Conservation (phyloP, 2,888 invertebrate genomes). For the Hoplodrina ambigua region DNA sequence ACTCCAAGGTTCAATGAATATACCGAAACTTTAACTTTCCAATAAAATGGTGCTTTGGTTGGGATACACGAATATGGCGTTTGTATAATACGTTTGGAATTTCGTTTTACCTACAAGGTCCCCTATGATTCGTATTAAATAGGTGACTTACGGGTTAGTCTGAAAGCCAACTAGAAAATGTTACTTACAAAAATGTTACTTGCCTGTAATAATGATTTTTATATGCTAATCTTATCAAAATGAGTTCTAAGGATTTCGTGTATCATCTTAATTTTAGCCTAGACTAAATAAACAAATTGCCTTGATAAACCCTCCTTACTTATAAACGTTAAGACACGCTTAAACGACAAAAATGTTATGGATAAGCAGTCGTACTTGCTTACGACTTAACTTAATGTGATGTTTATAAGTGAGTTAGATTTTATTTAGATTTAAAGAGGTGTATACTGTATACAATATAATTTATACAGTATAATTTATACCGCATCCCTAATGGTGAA, state of each 20-base stretch:
- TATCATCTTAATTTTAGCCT: slow-evolving; percentile 19
- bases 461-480: not conserved
- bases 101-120: slow-evolving; percentile 70
- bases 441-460: not conserved
- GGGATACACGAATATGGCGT: slow-evolving; percentile 65
- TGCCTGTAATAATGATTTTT: slow-evolving; percentile 1
- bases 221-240: slow-evolving; percentile 17
- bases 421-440: not conserved
- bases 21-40: slow-evolving; percentile 50
- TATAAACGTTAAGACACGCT: not conserved
- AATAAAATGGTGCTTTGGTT: slow-evolving; percentile 72
- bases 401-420: not conserved
- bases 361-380: too few species aligned
- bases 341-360: not conserved
- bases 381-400: not conserved
- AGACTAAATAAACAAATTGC: slow-evolving; percentile 15
- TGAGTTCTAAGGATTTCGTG: slow-evolving; percentile 11
- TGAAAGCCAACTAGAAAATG: slow-evolving; percentile 53
- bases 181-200: slow-evolving; percentile 6
- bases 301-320: not conserved
- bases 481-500: slow-evolving; percentile 7
- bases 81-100: slow-evolving; percentile 63
- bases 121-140: slow-evolving; percentile 67
- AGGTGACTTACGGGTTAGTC: slow-evolving; percentile 41
- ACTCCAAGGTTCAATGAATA: slow-evolving; percentile 66